Conservation (phyloP, 2,797 vertebrate genomes). For the Danio tinwini region DNA sequence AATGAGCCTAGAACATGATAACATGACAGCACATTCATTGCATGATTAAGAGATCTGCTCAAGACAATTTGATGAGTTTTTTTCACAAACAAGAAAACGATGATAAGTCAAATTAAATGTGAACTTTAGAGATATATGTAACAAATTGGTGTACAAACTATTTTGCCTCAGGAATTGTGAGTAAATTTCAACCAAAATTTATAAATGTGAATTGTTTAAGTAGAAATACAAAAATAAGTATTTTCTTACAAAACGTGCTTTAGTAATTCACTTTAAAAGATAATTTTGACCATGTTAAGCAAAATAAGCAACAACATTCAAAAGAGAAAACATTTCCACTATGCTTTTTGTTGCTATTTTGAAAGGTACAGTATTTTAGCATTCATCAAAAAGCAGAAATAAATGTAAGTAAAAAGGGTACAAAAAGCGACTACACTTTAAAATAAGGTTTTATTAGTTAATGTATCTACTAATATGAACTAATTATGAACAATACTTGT, state of each 20-base stretch:
- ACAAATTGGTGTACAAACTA: too few species aligned
- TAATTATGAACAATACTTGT: too few species aligned
- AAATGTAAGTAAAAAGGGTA: background rate
- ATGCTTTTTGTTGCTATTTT: background rate
- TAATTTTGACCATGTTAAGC: too few species aligned
- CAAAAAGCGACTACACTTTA: background rate
- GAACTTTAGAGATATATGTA: background rate
- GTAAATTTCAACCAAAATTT: too few species aligned
- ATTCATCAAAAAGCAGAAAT: background rate
- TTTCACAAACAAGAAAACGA: background rate
- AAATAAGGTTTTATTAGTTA: too few species aligned
- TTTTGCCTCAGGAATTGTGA: too few species aligned
- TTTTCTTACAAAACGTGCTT: too few species aligned
- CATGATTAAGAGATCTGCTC: background rate
- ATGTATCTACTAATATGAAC: too few species aligned
- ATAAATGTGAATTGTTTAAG: too few species aligned
- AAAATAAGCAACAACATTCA: background rate
- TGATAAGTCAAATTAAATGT: background rate
- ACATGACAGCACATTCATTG: background rate
- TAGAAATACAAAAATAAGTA: too few species aligned
- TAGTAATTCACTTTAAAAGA: too few species aligned
- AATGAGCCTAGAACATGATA: background rate
- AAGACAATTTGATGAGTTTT: background rate
- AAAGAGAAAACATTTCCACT: background rate
- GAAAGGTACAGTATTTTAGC: background rate